These are phyloP conservation scores for Pavo muticus DNA, from an alignment of 2,113 vertebrate species.

Conservation along the genomic window DNA sequence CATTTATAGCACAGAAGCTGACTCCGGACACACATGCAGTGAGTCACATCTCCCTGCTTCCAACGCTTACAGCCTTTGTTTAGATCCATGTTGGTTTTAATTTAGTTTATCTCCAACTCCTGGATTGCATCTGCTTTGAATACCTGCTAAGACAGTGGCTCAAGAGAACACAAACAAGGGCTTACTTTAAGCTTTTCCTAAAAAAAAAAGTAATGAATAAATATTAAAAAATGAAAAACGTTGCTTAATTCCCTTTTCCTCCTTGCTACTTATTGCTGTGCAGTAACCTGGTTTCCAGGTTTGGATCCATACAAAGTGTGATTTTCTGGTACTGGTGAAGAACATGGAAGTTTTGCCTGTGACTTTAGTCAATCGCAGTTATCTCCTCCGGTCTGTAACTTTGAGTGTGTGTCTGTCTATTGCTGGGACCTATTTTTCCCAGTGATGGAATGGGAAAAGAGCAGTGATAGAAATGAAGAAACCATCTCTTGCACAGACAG, in stretches of 20 bases:
- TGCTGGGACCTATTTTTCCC: background rate
- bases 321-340: background rate
- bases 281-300: background rate
- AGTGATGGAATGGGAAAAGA: background rate
- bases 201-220: background rate
- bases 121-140: background rate
- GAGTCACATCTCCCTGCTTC: background rate
- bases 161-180: background rate
- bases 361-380: background rate
- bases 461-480: background rate
- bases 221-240: background rate
- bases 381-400: background rate
- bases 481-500: background rate
- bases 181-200: background rate
- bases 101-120: background rate
- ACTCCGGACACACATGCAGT: background rate
- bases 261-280: rapidly evolving
- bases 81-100: background rate
- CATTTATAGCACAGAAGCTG: background rate
- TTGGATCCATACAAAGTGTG: background rate
- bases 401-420: background rate
- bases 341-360: background rate
- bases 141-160: background rate
- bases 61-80: background rate
- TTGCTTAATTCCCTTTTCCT: background rate